These are phyloP conservation scores for Notarius lentiginosus DNA, from an alignment of 2,113 vertebrate species.

Conservation along the genomic window DNA sequence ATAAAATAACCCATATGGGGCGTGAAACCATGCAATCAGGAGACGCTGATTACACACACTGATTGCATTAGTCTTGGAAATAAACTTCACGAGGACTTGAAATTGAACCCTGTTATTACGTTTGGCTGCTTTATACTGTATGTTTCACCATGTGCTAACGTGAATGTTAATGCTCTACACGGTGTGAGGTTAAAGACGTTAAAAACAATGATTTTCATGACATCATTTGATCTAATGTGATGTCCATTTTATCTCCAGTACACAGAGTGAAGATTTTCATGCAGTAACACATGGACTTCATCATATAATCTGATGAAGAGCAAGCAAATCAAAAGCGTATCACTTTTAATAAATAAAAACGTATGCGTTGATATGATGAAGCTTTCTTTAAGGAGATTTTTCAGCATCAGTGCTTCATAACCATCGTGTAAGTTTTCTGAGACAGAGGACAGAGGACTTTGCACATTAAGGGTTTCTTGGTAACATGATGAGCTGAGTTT, in stretches of 20 bases:
- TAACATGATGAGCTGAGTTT: not conserved
- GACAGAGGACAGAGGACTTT: not conserved
- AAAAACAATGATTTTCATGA: no score
- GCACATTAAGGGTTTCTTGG: not conserved
- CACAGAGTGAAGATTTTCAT: not conserved
- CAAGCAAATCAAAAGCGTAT: not conserved
- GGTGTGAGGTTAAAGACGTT: not conserved
- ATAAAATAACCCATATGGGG: slow-evolving; percentile 3
- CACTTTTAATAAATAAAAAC: not conserved
- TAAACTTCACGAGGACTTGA: slow-evolving; percentile 21
- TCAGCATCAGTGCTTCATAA: not conserved
- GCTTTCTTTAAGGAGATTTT: not conserved
- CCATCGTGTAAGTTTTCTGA: not conserved
- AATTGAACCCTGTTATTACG: not conserved
- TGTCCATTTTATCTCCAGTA: no score
- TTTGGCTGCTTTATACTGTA: not conserved
- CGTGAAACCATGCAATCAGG: slow-evolving; percentile 19
- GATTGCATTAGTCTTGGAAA: slow-evolving; percentile 28
- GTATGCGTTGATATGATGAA: not conserved
- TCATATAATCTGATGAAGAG: not conserved
- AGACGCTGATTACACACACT: slow-evolving; percentile 10
- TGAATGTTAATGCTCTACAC: not conserved
- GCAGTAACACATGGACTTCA: not conserved
- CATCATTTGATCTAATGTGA: no score
- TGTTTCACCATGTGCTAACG: not conserved